phyloP scores from a whole-genome alignment of 2,888 invertebrate species.

The Nomada lathburiana region DNA sequence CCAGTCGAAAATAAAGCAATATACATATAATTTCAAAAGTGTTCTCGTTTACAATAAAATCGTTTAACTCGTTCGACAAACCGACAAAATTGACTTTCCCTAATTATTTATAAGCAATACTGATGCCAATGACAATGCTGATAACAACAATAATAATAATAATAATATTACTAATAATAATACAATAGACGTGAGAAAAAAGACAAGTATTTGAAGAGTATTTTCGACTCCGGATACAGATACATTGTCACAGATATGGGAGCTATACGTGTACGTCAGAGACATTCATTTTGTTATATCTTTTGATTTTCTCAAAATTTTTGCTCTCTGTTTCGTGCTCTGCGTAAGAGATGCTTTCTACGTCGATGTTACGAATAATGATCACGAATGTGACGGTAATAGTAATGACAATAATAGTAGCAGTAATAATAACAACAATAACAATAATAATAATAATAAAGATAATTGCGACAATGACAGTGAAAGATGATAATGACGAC shows the following conservation, averaged over 20 bases:
- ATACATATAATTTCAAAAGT: conserved; percentile 24
- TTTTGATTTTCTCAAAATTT: conserved; percentile 14
- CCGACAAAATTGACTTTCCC: conserved; percentile 33
- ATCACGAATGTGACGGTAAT: conserved; percentile 41
- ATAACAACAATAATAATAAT: conserved; percentile 40
- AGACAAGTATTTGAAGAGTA: conserved; percentile 45
- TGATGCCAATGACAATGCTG: conserved; percentile 49
- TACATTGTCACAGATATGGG: conserved; percentile 23
- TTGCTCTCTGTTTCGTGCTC: neutral
- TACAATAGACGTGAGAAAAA: conserved; percentile 40
- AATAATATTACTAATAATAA: conserved; percentile 46
- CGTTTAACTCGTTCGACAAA: conserved; percentile 40
- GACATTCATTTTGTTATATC: neutral
- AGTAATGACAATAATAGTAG: conserved; percentile 52
- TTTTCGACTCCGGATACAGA: conserved; percentile 24
- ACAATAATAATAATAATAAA: conserved; percentile 28
- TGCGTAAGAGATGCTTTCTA: conserved; percentile 11
- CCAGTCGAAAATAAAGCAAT: too few relatives aligned
- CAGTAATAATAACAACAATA: conserved; percentile 48
- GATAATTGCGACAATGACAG: conserved; percentile 43
- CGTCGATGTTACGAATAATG: conserved; percentile 25
- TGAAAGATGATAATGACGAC: conserved; percentile 34
- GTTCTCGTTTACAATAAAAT: conserved; percentile 20
- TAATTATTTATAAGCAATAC: conserved; percentile 49
- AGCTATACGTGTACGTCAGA: conserved; percentile 33